Evolutionary conservation across 1,140 invertebrate genomes (phyloP).

Genomic region (Orius insidiosus): DNA sequence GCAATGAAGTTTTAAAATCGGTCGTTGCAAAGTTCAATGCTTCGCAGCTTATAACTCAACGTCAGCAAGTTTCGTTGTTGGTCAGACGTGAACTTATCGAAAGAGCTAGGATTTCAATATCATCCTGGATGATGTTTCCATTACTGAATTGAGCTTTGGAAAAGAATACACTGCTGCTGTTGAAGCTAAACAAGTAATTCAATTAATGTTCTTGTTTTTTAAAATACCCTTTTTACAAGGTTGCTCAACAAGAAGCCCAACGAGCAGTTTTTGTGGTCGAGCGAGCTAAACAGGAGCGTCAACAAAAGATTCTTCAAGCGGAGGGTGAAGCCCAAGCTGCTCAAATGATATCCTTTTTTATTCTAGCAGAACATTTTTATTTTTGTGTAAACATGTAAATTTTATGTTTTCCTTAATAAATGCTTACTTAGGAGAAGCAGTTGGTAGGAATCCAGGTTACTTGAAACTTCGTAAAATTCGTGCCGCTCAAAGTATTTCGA

Average conservation of each 20-base stretch:
- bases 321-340: constrained; percentile 99
- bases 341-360: constrained; percentile 85
- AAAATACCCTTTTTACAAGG: constrained; percentile 24
- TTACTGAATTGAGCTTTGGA: constrained; percentile 96
- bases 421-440: constrained; percentile 80
- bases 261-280: constrained; percentile 96
- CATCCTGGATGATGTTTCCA: constrained; percentile 97
- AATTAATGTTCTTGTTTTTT: background rate
- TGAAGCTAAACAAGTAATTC: constrained; percentile 83
- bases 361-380: too few species aligned
- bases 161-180: constrained; percentile 98
- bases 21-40: constrained; percentile 99
- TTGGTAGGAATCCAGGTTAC: constrained; percentile 90
- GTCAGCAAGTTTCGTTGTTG: constrained; percentile 86
- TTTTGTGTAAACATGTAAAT: background rate
- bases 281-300: constrained; percentile 90
- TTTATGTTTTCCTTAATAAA: constrained; percentile 45
- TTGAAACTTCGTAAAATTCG: constrained; percentile 93
- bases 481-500: constrained; percentile 91
- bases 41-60: constrained; percentile 94
- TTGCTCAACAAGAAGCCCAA: constrained; percentile 98
- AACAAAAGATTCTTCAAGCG: constrained; percentile 99
- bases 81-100: constrained; percentile 89
- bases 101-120: constrained; percentile 97
- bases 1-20: constrained; percentile 97